Evolutionary conservation across 2,113 vertebrate species (phyloP).

Genomic region (Chaetops frenatus): DNA sequence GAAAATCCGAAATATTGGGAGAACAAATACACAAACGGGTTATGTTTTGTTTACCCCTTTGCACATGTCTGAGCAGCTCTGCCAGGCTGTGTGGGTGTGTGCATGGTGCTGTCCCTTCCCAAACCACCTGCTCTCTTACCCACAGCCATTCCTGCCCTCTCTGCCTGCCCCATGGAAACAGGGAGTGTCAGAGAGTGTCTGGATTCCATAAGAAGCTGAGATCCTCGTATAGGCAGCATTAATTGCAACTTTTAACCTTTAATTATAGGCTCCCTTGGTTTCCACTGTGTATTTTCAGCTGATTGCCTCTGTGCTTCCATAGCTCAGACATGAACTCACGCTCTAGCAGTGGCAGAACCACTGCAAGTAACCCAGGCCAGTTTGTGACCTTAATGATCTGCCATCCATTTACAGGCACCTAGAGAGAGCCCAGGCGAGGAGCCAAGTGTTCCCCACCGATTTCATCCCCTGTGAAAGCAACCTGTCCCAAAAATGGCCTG

Average conservation of each 20-base stretch:
- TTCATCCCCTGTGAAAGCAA: neutral
- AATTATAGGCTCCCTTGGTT: constrained; percentile 28
- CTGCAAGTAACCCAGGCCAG: neutral
- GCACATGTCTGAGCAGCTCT: neutral
- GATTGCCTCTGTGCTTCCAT: constrained; percentile 13
- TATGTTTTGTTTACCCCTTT: neutral
- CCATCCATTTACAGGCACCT: neutral
- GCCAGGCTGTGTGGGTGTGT: neutral
- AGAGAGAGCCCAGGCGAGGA: neutral
- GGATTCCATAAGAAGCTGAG: constrained; percentile 31
- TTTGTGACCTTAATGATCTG: neutral
- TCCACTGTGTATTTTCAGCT: constrained; percentile 8
- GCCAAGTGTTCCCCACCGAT: accelerated
- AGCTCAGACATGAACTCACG: neutral
- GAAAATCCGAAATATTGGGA: neutral
- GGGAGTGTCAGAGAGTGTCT: constrained; percentile 16
- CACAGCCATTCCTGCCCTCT: neutral
- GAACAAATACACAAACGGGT: neutral
- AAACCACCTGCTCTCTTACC: neutral
- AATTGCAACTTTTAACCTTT: constrained; percentile 30
- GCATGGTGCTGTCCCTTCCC: neutral
- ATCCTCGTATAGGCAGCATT: neutral
- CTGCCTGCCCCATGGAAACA: neutral
- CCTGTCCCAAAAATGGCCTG: neutral
- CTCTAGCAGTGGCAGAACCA: neutral